Evolutionary conservation across 2,888 invertebrate species (phyloP).

Genomic region (Zaprionus lineosus): DNA sequence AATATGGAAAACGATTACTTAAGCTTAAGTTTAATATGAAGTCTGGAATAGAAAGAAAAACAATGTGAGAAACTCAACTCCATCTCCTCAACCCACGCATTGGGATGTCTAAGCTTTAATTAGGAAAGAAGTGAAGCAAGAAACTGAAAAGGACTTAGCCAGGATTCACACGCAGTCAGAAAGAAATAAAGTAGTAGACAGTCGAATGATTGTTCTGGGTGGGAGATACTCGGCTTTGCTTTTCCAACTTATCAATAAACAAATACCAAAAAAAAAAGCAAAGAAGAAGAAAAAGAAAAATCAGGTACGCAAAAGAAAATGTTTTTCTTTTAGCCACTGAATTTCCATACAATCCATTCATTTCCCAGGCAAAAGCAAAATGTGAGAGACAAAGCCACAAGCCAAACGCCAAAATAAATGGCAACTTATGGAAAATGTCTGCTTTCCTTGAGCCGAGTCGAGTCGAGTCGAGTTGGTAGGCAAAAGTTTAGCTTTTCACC

Average conservation of each 20-base stretch:
- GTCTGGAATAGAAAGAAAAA: no score
- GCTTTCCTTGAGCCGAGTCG: constrained; percentile 70
- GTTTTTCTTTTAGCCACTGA: constrained; percentile 40
- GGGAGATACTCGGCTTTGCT: constrained; percentile 31
- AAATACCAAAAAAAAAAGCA: constrained; percentile 48
- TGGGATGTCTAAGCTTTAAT: constrained; percentile 67
- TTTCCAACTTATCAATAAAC: constrained; percentile 71
- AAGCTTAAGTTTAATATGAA: no score
- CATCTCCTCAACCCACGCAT: no score
- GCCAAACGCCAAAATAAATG: no score
- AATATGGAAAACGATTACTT: no score
- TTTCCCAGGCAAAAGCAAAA: constrained; percentile 54
- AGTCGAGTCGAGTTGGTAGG: no score
- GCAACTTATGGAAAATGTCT: constrained; percentile 65
- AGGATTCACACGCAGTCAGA: constrained; percentile 40
- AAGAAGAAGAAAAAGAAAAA: background rate
- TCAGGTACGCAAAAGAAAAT: no score
- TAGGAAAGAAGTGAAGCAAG: constrained; percentile 53
- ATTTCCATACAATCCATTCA: constrained; percentile 73
- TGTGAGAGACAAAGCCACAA: no score
- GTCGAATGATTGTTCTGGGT: background rate
- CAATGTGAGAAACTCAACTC: no score
- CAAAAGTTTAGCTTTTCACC: constrained; percentile 27
- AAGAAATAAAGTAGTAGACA: background rate
- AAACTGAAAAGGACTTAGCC: constrained; percentile 60